Percentiles rank a stretch among this genome's conserved stretches.
These are phyloP conservation scores for Silurus asotus DNA, from an alignment of 2,113 vertebrate genomes.

Conservation along the genomic window DNA sequence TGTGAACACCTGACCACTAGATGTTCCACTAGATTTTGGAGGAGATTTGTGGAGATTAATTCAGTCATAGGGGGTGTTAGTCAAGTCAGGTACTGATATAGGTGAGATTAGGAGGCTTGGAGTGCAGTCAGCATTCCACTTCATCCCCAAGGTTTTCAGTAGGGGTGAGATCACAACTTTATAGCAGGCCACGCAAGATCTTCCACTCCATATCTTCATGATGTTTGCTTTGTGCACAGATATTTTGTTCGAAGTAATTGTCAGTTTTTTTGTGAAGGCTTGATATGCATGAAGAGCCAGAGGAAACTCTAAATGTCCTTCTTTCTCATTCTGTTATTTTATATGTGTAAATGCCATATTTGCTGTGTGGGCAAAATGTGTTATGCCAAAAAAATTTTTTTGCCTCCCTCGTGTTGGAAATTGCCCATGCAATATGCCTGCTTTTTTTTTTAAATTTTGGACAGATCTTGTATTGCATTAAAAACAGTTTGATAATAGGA, in stretches of 20 bases:
- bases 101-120: no score
- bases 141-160: no score
- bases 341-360: constrained; percentile 35
- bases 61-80: no score
- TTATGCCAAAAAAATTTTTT: constrained; percentile 13
- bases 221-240: background rate
- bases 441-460: background rate
- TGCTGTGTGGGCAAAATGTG: constrained; percentile 36
- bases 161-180: no score
- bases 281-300: constrained; percentile 7
- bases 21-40: no score
- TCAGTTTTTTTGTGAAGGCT: background rate
- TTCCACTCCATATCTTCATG: background rate
- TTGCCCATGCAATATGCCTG: constrained; percentile 68
- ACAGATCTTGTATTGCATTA: background rate
- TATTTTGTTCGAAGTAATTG: background rate
- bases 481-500: background rate
- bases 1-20: no score
- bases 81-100: no score
- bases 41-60: no score
- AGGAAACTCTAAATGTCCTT: background rate
- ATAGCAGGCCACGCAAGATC: no score
- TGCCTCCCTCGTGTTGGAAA: constrained; percentile 55
- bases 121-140: no score
- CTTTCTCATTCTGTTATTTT: constrained; percentile 15